Base-by-base conservation (phyloP, 2,888 invertebrate genomes). In the Herminia tarsipennalis region DNA sequence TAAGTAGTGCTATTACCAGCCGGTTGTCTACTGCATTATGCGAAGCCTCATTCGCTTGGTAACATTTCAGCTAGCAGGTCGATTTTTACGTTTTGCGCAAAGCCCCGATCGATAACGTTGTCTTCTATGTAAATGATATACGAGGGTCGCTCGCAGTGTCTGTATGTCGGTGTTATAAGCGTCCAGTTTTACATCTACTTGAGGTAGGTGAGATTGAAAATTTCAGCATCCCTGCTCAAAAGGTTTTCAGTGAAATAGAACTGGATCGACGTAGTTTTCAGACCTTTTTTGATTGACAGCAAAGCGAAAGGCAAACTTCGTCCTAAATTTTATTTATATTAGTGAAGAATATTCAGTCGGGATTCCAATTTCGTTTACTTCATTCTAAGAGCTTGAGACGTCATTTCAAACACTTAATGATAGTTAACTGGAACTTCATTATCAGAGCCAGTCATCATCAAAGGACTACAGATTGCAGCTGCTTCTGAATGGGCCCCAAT, bases 1-100 rank as follows among this genome's bases (percentile, higher is more conserved):
- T 21, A 38, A 36, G 29, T 40, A 30, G 16, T 6, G 22, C 12
- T 9, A 33, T 50, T 32, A 29, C 40, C 12, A 27, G 14, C 10
- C 24, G 16, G 36, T 43, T 48, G 32, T 45, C 42, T 60, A 29
- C 34, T 60, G 36, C 28, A 55, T 64, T 50, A 64, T 50, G 50
- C 42, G 50, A 29, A 12, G 8, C 16, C 22, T 9, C 33, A 14
- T 46, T 49, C 36, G 33, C 34, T 27, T 14, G 27, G 39, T 17
- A 39, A 27, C 40, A 28, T 36, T 30, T 24, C 29, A 20, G 18
- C 9, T 3, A 10, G 20, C 17, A 18, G 20, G 30, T 36, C 24
- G 24, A 55, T 50, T 54, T 60, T 55, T 45, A 43, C 36, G 36
- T 32, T 43, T 36, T 50, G 28, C 36, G 42, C 34, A 12, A 40